Base-by-base conservation (phyloP, 2,888 invertebrate genomes). In the Amphipyra tragopoginis region DNA sequence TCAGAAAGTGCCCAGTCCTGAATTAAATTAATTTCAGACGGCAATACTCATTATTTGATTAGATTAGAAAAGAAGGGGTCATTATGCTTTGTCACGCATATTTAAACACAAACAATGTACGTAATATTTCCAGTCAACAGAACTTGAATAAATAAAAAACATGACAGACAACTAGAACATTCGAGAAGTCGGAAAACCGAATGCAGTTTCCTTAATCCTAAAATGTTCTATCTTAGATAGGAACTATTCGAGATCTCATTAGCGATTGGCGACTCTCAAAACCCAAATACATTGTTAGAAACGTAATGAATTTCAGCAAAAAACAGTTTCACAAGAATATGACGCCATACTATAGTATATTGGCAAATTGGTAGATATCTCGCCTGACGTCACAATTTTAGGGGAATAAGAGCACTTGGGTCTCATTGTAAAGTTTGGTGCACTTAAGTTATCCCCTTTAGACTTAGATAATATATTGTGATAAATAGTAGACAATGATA, bases 341-440 rank as follows among this genome's bases (percentile, higher is more conserved):
- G 36, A 33, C 38, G 15, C 47, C 42, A 13, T 11, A 38, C 5
- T 42, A 39, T 50, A 38, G 38, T 38, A 62, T 55, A 47, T 55
- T 62, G 38, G 62, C 42, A 34, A 26, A 15, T 60, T 15, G 29
- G 29, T 47, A 57, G n/a, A 52, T 49, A 36, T 34, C 10, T 55
- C 34, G 13, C 8, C 9, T 10, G 36, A 34, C 38, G 38, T 57
- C 51, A 44, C n/a, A 50, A 9, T 21, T 15, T 40, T 36, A 47
- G 44, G 38, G 14, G n/a, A 39, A n/a, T 9, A 56, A 42, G 21
- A 49, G 15, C 36, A 64, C 10, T 63, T 52, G 42, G 51, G 21
- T 33, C 42, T 44, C 8, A 44, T 50, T 13, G 34, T 13, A n/a
- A 15, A 43, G 34, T 6, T 6, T 9, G n/a, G n/a, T n/a, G n/a